Evolutionary conservation across 2,888 invertebrate species (phyloP), one percentile per base, ranked within the genome.

Genomic region (Drosophila flavopinicola): DNA sequence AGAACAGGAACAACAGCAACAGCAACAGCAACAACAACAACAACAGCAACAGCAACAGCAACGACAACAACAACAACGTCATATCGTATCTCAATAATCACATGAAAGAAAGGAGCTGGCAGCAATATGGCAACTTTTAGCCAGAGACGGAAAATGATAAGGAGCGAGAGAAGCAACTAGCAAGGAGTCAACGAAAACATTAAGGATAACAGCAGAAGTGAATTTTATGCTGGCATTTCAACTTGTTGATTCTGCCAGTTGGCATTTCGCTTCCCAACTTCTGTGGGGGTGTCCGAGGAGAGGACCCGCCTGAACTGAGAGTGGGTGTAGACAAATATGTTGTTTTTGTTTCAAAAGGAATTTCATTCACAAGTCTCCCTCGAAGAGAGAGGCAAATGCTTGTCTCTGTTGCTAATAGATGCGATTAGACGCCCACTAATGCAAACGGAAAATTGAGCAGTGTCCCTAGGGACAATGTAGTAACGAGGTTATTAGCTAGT

Each of bases 361-460:
- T 66, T 68, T 57, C 20, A 39, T 30, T 41, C 45, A 49, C 57
- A 61, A 29, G 30, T 24, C 29, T 30, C 25, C 9, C 27, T n/a
- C 38, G n/a, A 35, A 30, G 35, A 56, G 47, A 29, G 58, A 39
- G 33, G 69, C 58, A 73, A 64, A 77, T 53, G 38, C 60, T 53
- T 51, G 44, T 37, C 63, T 49, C 51, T 51, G 66, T 66, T 79
- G 71, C 78, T 82, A 85, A 82, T 87, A 83, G 87, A 78, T 87
- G 83, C 85, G 82, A 87, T 87, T 87, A 87, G 70, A 59, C 87
- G 83, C 82, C 82, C 66, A 87, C 87, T 60, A 20, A 32, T 25
- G 49, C 38, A 32, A 35, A 59, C 37, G 6, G 35, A 56, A 45
- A 39, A 35, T 42, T 27, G 39, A 37, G 66, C 73, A 66, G 44